A percentile compares a stretch with the other conserved stretches of the same genome.
phyloP scores from a whole-genome alignment of 2,888 invertebrate species.

The Parascotia fuliginaria region DNA sequence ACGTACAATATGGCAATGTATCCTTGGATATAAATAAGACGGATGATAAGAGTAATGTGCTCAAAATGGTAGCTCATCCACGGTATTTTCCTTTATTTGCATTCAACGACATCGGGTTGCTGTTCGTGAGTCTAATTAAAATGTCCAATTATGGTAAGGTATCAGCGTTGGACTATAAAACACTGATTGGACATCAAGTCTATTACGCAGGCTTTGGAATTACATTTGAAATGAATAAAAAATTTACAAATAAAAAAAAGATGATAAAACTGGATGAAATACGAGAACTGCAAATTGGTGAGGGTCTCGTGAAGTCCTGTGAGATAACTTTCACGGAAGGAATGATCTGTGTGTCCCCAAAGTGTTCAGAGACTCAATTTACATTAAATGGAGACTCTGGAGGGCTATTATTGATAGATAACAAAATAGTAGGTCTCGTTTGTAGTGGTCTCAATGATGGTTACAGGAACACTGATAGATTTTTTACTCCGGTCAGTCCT shows the following conservation, averaged over 20 bases:
- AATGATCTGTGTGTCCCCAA: neutral
- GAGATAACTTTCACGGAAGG: neutral
- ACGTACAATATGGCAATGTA: neutral
- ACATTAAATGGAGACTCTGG: neutral
- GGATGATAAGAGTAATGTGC: neutral
- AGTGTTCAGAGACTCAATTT: neutral
- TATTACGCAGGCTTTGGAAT: neutral
- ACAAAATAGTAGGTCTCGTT: neutral
- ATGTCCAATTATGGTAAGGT: neutral
- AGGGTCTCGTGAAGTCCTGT: neutral
- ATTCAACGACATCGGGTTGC: neutral
- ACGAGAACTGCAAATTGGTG: neutral
- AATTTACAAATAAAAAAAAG: neutral
- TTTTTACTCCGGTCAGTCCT: conserved; percentile 1
- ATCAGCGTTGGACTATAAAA: neutral
- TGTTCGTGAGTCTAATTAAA: neutral
- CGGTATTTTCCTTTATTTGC: neutral
- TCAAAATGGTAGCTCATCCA: neutral
- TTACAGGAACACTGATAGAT: neutral
- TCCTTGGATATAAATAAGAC: neutral
- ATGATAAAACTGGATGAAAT: neutral
- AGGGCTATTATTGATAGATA: neutral
- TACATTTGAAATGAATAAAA: neutral
- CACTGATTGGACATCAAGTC: neutral
- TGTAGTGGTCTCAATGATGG: too few relatives aligned